Conservation (phyloP, 2,797 vertebrate species). For the Coluber constrictor region DNA sequence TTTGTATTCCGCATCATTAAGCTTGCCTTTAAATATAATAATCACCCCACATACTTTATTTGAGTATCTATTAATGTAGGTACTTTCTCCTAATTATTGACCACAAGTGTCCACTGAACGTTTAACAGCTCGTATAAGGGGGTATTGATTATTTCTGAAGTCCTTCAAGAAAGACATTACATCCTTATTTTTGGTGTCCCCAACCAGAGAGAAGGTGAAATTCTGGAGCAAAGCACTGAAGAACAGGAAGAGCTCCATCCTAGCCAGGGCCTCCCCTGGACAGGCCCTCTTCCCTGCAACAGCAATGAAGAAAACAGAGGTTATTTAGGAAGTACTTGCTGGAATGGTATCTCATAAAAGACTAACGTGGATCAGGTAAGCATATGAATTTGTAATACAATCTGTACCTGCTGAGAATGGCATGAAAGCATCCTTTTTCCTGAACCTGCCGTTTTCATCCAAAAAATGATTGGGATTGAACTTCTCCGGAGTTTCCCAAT, state of each 20-base stretch:
- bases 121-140: neutral
- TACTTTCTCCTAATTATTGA: neutral
- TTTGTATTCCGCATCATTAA: neutral
- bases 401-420: constrained; percentile 60
- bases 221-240: neutral
- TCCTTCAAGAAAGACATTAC: neutral
- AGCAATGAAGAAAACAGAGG: neutral
- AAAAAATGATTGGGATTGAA: constrained; percentile 60
- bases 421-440: constrained; percentile 50
- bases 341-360: neutral
- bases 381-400: neutral
- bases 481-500: constrained; percentile 48
- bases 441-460: constrained; percentile 32
- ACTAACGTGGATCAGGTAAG: neutral
- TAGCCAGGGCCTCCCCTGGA: neutral
- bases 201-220: neutral
- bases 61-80: neutral
- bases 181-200: neutral
- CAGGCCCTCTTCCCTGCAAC: neutral
- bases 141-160: neutral
- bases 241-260: neutral
- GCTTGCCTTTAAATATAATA: neutral
- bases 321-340: neutral
- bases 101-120: neutral
- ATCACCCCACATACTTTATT: neutral